Evolutionary conservation across 1,140 invertebrate genomes (phyloP), one percentile per base, ranked within the genome.

Genomic region (Oscheius sp.): DNA sequence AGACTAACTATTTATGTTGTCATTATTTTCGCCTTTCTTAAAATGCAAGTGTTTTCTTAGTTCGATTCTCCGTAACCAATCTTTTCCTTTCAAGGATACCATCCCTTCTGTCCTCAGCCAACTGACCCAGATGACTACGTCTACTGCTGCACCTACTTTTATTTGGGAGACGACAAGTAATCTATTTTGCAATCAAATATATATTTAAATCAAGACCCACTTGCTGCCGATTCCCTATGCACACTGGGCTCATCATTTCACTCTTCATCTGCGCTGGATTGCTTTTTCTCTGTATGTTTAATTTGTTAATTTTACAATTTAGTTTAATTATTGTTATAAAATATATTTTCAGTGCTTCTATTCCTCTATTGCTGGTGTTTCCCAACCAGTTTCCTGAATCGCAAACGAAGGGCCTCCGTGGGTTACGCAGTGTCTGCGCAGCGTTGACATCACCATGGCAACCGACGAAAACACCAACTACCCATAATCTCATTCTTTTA

Each of bases 111-210:
- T 23, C 49, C 49, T 7, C 15, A 15, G 7, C 49, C 49, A 4
- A 20, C 49, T 26, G 49, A 55, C 28, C 49, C 49, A 23, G 49
- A 55, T 26, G 49, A 55, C 7, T 55, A 55, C 23, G 49, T 55
- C 49, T 55, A 55, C 49, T 55, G 49, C 23, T 55, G 49, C 49
- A 13, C 49, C 49, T 55, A 55, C 23, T 55, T 55, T 26, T 55
- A 55, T 26, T 23, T 13, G 7, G 49, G 49, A 7, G 49, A 55
- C 23, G 49, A 55, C 7, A 55, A 55, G 49, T 55, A 4, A 4
- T 15, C 28, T 55, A 42, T 42, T 10, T 42, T 42, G 10, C 38
- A 42, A n/a, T n/a, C 38, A n/a, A 42, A 4, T 55, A 55, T 23
- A 20, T 55, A 26, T 13, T 55, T 7, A 4, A 55, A 55, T 55